These are phyloP conservation scores for Phenganax marumi DNA, from an alignment of 92 coral and sea anemone genomes.

Conservation along the genomic window DNA sequence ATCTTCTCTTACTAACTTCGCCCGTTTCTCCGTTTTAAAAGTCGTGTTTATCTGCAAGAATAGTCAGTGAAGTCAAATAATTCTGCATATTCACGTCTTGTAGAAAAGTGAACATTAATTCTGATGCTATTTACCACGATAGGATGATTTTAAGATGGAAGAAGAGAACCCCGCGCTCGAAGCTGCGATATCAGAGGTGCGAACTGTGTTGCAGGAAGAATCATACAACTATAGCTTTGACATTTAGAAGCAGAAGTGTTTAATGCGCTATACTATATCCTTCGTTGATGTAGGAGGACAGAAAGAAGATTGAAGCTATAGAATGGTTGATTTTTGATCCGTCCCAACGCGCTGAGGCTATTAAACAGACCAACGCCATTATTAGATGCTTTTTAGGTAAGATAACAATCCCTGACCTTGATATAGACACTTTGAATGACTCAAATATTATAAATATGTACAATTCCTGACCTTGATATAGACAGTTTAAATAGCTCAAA, in stretches of 20 bases:
- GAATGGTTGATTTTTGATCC: constrained; percentile 99
- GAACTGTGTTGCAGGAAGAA: constrained; percentile 6
- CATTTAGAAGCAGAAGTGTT: background rate
- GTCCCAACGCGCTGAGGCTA: constrained; percentile 93
- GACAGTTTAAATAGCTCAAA: no score
- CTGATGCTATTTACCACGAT: background rate
- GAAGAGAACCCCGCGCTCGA: constrained; percentile 75
- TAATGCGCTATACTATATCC: background rate
- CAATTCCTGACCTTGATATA: no score
- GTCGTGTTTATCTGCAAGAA: no score
- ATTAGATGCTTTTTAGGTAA: constrained; percentile 93
- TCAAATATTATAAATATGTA: no score
- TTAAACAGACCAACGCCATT: constrained; percentile 94
- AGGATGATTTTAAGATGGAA: constrained; percentile 78
- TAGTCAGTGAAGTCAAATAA: no score
- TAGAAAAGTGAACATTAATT: background rate
- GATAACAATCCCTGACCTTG: constrained; percentile 10
- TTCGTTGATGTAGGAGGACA: constrained; percentile 67
- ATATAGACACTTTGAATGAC: background rate
- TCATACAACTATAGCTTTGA: background rate
- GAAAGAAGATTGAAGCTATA: constrained; percentile 88
- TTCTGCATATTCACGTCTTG: background rate
- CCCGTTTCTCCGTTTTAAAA: background rate
- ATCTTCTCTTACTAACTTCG: no score
- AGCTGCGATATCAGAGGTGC: constrained; percentile 89